phyloP scores from a whole-genome alignment of 2,888 invertebrate species.

The Odontomyia ornata region DNA sequence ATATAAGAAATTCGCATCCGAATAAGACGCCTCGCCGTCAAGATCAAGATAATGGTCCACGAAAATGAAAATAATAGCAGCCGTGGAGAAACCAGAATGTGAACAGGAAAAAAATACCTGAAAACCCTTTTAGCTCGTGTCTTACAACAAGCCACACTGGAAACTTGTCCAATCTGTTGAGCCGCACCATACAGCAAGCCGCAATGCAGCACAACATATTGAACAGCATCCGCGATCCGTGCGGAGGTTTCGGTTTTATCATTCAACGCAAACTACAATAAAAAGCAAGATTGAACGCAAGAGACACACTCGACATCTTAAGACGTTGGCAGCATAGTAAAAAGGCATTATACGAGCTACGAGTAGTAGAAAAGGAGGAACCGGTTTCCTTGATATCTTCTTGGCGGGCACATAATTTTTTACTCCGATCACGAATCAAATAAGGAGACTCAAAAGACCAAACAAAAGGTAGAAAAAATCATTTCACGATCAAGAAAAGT shows the following conservation, averaged over 20 bases:
- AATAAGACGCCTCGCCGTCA: conserved; percentile 36
- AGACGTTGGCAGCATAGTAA: conserved; percentile 11
- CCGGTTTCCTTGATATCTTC: conserved; percentile 37
- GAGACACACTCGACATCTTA: conserved; percentile 38
- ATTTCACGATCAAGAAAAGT: conserved; percentile 23
- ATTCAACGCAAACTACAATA: background rate
- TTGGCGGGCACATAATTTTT: conserved; percentile 30
- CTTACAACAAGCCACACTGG: conserved; percentile 41
- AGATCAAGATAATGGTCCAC: conserved; percentile 35
- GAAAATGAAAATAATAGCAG: conserved; percentile 37
- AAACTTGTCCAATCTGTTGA: conserved; percentile 42
- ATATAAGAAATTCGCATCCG: conserved; percentile 17
- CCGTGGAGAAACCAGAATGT: conserved; percentile 10
- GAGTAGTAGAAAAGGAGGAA: conserved; percentile 24
- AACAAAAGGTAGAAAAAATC: conserved; percentile 13
- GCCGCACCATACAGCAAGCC: background rate
- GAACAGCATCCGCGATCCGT: conserved; percentile 5
- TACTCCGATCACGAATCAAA: conserved; percentile 42
- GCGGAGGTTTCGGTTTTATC: conserved; percentile 26
- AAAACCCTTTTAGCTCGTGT: conserved; percentile 51
- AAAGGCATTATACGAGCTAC: conserved; percentile 24
- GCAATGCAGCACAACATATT: background rate
- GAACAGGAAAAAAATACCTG: conserved; percentile 44
- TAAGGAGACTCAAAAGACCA: background rate
- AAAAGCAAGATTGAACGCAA: conserved; percentile 21